These are phyloP conservation scores for Blastobasis adustella DNA, from an alignment of 2,888 invertebrate species.

Conservation along the genomic window DNA sequence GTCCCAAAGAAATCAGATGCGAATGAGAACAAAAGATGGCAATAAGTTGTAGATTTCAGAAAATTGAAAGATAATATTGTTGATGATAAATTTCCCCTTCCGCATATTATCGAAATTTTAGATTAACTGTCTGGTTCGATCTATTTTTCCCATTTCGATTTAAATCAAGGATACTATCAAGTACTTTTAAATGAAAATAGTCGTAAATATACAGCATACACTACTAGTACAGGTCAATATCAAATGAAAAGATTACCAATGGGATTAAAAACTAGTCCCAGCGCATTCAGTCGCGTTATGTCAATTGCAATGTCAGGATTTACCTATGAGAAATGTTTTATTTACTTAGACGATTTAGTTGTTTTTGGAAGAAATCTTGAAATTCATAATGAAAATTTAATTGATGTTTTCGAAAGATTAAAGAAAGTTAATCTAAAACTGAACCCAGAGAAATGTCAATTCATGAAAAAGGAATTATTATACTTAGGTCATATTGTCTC, in stretches of 20 bases:
- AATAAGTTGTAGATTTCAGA: slow-evolving; percentile 4
- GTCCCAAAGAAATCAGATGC: slow-evolving; percentile 9
- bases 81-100: slow-evolving; percentile 4
- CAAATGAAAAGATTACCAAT: slow-evolving; percentile 10
- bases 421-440: neutral
- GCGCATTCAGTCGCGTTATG: slow-evolving; percentile 7
- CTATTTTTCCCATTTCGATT: slow-evolving; percentile 5
- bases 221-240: slow-evolving; percentile 6
- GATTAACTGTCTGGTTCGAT: slow-evolving; percentile 1
- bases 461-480: neutral
- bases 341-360: slow-evolving; percentile 3
- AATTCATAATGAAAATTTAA: neutral
- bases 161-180: slow-evolving; percentile 2
- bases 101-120: slow-evolving; percentile 2
- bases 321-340: slow-evolving; percentile 6
- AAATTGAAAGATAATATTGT: neutral
- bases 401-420: neutral
- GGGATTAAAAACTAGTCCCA: slow-evolving; percentile 10
- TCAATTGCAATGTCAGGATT: slow-evolving; percentile 11
- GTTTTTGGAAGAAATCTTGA: neutral
- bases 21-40: slow-evolving; percentile 6
- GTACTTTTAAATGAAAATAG: neutral
- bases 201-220: slow-evolving; percentile 8
- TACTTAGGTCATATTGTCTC: neutral
- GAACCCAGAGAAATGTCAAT: neutral